Evolutionary conservation across 2,113 vertebrate genomes (phyloP).

Genomic region (Nothocercus nigrocapillus): DNA sequence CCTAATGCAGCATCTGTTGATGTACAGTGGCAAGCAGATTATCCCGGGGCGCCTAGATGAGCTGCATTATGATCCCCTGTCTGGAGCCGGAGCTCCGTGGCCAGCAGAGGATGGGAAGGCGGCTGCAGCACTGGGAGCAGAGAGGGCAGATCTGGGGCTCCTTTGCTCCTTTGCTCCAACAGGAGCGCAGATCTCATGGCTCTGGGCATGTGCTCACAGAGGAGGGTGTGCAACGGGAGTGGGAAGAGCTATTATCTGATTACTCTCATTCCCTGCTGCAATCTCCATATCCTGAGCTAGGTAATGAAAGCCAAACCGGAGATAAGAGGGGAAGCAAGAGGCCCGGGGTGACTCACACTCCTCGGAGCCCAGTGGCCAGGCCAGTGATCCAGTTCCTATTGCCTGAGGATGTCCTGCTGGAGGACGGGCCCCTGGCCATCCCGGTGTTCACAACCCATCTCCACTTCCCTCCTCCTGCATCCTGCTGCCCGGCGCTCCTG

Average conservation of each 20-base stretch:
- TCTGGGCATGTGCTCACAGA: not conserved
- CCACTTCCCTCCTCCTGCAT: rapidly evolving
- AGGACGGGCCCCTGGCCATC: not conserved
- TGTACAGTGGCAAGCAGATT: not conserved
- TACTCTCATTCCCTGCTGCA: not conserved
- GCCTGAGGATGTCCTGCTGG: not conserved
- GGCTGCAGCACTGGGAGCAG: not conserved
- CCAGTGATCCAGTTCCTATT: not conserved
- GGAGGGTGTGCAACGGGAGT: rapidly evolving
- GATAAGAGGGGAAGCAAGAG: not conserved
- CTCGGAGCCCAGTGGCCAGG: rapidly evolving
- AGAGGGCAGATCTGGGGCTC: not conserved
- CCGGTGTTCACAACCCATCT: not conserved
- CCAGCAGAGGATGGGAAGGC: not conserved
- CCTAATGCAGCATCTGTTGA: not conserved
- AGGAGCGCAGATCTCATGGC: not conserved
- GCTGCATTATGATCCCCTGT: not conserved
- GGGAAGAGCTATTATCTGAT: not conserved
- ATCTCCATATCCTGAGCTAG: rapidly evolving
- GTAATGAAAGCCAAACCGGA: not conserved
- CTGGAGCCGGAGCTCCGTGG: constrained; percentile 1
- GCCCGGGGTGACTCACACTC: not conserved
- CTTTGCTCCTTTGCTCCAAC: not conserved
- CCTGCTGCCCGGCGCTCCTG: too few species aligned
- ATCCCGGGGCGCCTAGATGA: not conserved